Evolutionary conservation across 2,797 vertebrate species (phyloP).

Genomic region (Thaleichthys pacificus): DNA sequence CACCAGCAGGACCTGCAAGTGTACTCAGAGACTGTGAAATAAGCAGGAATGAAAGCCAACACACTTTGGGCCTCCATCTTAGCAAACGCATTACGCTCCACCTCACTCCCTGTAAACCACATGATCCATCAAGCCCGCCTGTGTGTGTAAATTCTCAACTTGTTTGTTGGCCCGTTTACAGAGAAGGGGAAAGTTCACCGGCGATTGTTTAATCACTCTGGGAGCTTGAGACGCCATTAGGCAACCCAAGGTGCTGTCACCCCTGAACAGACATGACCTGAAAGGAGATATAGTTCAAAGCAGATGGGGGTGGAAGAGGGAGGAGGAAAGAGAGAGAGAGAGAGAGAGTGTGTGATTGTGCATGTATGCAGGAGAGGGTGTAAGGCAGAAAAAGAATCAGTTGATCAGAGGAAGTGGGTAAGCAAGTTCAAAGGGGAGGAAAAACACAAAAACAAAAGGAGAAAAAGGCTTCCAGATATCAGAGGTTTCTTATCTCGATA

Average conservation of each 20-base stretch:
- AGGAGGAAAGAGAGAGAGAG: not conserved
- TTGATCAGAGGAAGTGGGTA: too few relatives aligned
- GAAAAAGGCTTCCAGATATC: too few relatives aligned
- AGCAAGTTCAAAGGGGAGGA: too few relatives aligned
- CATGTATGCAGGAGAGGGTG: too few relatives aligned
- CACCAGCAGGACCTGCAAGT: not conserved
- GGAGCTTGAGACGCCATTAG: constrained; percentile 15
- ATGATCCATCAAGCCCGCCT: not conserved
- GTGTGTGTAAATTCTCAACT: not conserved
- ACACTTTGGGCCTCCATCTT: constrained; percentile 3
- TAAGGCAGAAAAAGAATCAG: too few relatives aligned
- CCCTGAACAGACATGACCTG: constrained; percentile 35
- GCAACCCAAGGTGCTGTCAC: constrained; percentile 15
- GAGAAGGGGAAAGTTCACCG: not conserved
- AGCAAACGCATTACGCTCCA: constrained; percentile 13
- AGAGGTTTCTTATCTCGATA: too few relatives aligned
- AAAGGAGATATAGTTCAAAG: constrained; percentile 38
- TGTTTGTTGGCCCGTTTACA: not conserved
- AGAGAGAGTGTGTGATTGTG: too few relatives aligned
- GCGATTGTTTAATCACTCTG: not conserved
- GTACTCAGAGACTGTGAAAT: constrained; percentile 8
- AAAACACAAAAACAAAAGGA: too few relatives aligned
- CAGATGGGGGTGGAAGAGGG: constrained; percentile 11
- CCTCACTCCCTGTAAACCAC: constrained; percentile 15
- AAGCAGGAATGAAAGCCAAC: constrained; percentile 8